Base-by-base conservation (phyloP, 2,113 vertebrate species). In the Nanorana parkeri region DNA sequence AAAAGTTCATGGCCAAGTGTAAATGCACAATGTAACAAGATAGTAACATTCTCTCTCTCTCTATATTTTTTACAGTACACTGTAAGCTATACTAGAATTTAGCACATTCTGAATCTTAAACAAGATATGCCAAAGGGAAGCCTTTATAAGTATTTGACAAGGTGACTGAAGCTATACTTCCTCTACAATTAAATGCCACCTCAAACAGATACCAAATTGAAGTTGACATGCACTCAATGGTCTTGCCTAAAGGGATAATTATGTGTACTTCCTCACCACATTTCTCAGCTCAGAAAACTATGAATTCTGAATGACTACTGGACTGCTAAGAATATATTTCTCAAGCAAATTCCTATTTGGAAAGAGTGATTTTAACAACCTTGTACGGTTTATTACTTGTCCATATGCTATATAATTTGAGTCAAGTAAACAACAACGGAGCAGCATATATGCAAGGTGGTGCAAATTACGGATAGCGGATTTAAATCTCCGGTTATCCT, bases 361-460 rank as follows among this genome's bases (percentile, higher is more conserved):
- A 73, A 58, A 28, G 16, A 52, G 71, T 73, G 20, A 73, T 56
- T 26, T 7, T 3, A 56, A 52, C 23, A 73, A 28, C 71, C 26
- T 54, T 28, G 7, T 56, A 24, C 24, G 0, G 26, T 73, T 55
- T 17, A 26, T 55, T 20, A 58, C 19, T 1, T 6, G 24, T 20
- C 54, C n/a, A 56, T 19, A n/a, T 10, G 24, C 52, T 56, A 73
- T 29, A 73, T 73, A 56, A 73, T 73, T 73, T 73, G 71, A 16
- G 52, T 73, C 24, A 58, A 56, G 51, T 17, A n/a, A 15, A 29
- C 26, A 56, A 7, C 20, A 26, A 54, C 10, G 6, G 29, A 29
- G 7, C 23, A 56, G 20, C 24, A 58, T 28, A 19, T 15, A 26
- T 26, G 32, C 28, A 52, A 58, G 71, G 32, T 73, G 71, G 32